Base-by-base conservation (phyloP, 1,140 invertebrate species). In the Drosophila carrolli region DNA sequence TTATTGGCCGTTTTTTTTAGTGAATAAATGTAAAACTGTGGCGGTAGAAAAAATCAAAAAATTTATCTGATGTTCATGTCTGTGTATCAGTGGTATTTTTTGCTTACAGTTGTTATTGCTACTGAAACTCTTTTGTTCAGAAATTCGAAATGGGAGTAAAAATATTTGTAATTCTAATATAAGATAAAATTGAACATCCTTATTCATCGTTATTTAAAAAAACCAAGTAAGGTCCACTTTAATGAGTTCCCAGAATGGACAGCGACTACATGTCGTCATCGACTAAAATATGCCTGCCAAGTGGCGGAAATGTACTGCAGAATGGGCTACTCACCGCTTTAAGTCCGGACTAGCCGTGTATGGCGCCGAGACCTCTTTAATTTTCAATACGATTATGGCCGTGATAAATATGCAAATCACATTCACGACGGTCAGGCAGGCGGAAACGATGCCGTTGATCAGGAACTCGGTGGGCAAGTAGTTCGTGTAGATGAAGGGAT, bases 321-420 rank as follows among this genome's bases (percentile, higher is more conserved):
- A 66, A 3, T 32, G 35, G 4, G 10, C 13, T 57, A 92, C 89
- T 90, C 65, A 98, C 57, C 95, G 92, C 73, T 95, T 94, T 32
- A 96, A 93, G 89, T 95, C 95, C 43, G 96, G 94, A 54, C 95
- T 95, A 1, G 95, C 96, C 0, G 95, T 96, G 58, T 96, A 95
- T 0, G 97, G 97, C 1, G 95, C 95, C 0, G 96, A 96, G 0
- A 97, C 96, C 93, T 97, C 97, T 92, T 98, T 98, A 60, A 97
- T 96, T 94, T 97, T 97, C 23, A 97, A 89, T 16, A 97, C 95
- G 61, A 97, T 94, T 75, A 97, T 95, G 2, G 96, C 96, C 23
- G 96, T 96, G 70, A 97, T 94, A 80, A 97, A 96, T 82, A 98
- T 97, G 91, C 96, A 97, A 78, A 96, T 94, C 35, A 98, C 96